These are phyloP conservation scores for Agrenia bidenticulata DNA, from an alignment of 2,888 invertebrate genomes.

Conservation along the genomic window DNA sequence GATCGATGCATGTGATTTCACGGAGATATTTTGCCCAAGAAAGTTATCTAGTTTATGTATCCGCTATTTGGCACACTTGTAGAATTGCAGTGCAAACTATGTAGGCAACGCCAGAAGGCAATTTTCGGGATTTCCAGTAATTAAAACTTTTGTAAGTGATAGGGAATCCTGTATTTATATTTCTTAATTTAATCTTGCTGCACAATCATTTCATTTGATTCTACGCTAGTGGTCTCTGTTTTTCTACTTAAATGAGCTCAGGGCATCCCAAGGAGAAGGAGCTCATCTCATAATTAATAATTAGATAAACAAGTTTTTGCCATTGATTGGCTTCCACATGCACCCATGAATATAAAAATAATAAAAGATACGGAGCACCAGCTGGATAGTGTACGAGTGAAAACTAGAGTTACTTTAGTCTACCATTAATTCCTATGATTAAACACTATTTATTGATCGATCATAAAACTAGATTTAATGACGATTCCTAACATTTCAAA, in stretches of 20 bases:
- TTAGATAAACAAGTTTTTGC: constrained; percentile 10
- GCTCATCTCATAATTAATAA: constrained; percentile 13
- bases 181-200: too few relatives aligned
- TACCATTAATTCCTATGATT: neutral
- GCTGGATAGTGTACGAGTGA: too few relatives aligned
- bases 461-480: neutral
- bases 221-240: neutral
- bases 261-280: neutral
- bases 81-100: too few relatives aligned
- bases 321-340: constrained; percentile 1
- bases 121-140: too few relatives aligned
- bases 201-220: neutral
- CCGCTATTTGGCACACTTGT: constrained; percentile 6
- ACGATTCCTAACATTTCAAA: neutral
- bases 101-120: too few relatives aligned
- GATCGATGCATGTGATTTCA: constrained; percentile 11
- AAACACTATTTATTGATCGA: neutral
- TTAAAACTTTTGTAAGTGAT: too few relatives aligned
- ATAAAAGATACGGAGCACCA: too few relatives aligned
- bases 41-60: constrained; percentile 5
- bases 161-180: too few relatives aligned
- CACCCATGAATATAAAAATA: too few relatives aligned
- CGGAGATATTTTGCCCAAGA: neutral
- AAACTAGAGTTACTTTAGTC: too few relatives aligned
- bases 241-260: neutral